These are phyloP conservation scores for Pseudococcus jackbeardsleyi DNA, from an alignment of 2,888 invertebrate genomes.

Conservation along the genomic window DNA sequence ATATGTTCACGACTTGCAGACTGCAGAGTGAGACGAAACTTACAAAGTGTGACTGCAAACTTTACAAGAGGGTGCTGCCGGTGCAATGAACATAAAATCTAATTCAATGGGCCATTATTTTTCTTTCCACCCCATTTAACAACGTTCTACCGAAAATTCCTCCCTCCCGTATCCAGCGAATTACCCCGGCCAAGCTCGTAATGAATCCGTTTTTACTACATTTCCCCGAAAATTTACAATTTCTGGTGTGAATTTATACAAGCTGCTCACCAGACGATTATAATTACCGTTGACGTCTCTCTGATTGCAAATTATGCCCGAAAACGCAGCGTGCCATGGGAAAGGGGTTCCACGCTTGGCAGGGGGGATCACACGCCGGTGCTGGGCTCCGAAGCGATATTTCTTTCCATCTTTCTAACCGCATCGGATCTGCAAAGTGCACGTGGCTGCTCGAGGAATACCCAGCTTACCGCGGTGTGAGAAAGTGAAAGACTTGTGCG, in stretches of 20 bases:
- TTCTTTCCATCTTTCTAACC: background rate
- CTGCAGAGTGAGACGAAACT: background rate
- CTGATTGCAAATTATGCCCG: conserved; percentile 39
- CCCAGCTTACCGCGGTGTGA: background rate
- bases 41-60: conserved; percentile 24
- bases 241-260: background rate
- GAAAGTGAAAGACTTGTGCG: background rate
- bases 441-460: background rate
- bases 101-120: conserved; percentile 52
- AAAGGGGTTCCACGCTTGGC: background rate
- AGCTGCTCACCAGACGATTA: conserved; percentile 3
- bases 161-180: background rate
- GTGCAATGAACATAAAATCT: conserved; percentile 32
- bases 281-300: background rate
- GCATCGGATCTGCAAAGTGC: background rate
- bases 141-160: background rate
- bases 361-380: background rate
- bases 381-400: background rate
- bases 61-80: conserved; percentile 37
- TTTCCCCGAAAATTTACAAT: background rate
- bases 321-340: background rate
- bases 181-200: background rate
- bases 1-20: background rate
- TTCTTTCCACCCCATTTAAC: conserved; percentile 47
- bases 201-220: background rate